Percentiles rank a stretch among this genome's conserved stretches.
Conservation (phyloP, 2,888 invertebrate genomes). For the Lasioglossum leucozonium region DNA sequence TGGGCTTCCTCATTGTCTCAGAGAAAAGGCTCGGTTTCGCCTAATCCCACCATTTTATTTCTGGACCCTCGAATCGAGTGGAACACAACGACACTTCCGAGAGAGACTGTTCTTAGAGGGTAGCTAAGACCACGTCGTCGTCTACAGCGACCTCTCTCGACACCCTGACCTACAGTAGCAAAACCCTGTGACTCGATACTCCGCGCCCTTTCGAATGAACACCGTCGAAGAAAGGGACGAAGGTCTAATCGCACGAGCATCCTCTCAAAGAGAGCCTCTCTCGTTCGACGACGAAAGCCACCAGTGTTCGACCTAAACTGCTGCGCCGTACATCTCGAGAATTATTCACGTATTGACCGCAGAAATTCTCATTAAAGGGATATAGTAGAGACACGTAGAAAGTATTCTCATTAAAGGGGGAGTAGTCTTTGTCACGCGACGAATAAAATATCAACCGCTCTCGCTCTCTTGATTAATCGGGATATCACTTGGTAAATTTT, state of each 20-base stretch:
- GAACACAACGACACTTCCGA: slow-evolving; percentile 29
- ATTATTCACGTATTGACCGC: neutral
- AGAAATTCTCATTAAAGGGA: neutral
- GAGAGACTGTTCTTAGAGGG: slow-evolving; percentile 37
- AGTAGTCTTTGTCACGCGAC: neutral
- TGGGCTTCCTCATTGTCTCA: neutral
- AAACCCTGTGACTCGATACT: slow-evolving; percentile 42
- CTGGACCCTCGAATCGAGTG: slow-evolving; percentile 7
- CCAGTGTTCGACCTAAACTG: neutral
- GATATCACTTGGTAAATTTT: neutral
- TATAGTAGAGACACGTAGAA: too few species aligned
- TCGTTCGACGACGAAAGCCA: neutral
- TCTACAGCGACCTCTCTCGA: slow-evolving; percentile 84
- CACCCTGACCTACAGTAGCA: slow-evolving; percentile 71
- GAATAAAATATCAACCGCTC: neutral
- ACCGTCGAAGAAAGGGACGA: slow-evolving; percentile 15
- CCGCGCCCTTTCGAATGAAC: slow-evolving; percentile 22
- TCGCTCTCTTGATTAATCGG: neutral
- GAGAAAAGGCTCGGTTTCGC: neutral
- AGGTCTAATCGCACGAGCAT: slow-evolving; percentile 31
- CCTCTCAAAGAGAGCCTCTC: neutral
- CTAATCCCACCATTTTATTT: slow-evolving; percentile 48
- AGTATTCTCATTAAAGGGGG: neutral
- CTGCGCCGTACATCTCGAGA: neutral
- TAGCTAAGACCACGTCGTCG: slow-evolving; percentile 26